phyloP scores from a whole-genome alignment of 2,797 vertebrate species.

The Cryptoprocta ferox region DNA sequence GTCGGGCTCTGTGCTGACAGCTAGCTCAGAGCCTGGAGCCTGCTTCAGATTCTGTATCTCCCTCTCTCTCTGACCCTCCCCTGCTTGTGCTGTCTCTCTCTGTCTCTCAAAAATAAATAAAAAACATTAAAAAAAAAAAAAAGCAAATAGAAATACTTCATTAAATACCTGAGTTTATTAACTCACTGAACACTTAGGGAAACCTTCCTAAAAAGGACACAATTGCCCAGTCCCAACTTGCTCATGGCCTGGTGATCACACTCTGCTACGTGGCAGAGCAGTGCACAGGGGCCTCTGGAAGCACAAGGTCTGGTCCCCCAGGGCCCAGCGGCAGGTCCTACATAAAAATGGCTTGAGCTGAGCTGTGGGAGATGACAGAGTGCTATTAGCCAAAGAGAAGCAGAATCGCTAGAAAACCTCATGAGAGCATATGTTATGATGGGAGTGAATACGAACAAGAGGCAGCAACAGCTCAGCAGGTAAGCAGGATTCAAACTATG shows the following conservation, averaged over 20 bases:
- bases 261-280: background rate
- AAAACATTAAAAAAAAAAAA: too few relatives aligned
- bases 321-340: background rate
- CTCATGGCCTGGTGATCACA: background rate
- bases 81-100: too few relatives aligned
- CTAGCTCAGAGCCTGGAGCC: too few relatives aligned
- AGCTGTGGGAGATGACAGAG: background rate
- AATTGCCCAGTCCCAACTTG: background rate
- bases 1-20: too few relatives aligned
- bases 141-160: background rate
- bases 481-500: background rate
- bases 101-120: too few relatives aligned
- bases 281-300: background rate
- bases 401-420: background rate
- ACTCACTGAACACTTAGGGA: background rate
- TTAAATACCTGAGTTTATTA: background rate
- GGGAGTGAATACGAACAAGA: background rate
- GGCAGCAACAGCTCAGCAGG: background rate
- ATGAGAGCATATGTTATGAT: background rate
- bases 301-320: background rate
- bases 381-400: background rate
- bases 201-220: background rate
- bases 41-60: too few relatives aligned
- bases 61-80: too few relatives aligned
- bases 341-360: background rate